Percentiles rank a stretch among this genome's conserved stretches.
Conservation (phyloP, 2,888 invertebrate species). For the Orchesellides sinensis region DNA sequence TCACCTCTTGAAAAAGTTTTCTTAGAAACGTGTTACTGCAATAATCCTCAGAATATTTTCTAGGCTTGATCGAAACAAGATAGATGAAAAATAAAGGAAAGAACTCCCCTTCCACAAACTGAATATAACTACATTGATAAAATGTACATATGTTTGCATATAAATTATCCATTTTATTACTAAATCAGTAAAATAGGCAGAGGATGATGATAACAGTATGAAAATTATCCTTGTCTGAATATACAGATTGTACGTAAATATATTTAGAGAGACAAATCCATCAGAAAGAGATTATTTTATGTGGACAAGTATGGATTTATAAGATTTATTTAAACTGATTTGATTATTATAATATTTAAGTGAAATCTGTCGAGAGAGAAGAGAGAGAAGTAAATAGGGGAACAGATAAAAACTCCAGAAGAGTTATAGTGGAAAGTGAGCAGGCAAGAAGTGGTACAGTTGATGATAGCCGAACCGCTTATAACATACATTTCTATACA, state of each 20-base stretch:
- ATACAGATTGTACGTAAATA: background rate
- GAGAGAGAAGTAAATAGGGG: slow-evolving; percentile 17
- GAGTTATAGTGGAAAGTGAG: background rate
- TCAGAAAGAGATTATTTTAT: slow-evolving; percentile 7
- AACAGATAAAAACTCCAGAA: slow-evolving; percentile 12
- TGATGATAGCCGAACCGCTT: too few relatives aligned
- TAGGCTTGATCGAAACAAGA: background rate
- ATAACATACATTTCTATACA: too few relatives aligned
- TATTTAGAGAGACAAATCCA: background rate
- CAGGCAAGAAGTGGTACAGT: too few relatives aligned
- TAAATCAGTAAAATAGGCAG: slow-evolving; percentile 7
- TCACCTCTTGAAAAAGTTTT: background rate
- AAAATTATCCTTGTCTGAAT: background rate
- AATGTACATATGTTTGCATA: slow-evolving; percentile 43
- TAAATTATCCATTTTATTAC: slow-evolving; percentile 24
- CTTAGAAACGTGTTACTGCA: background rate
- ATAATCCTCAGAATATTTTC: background rate
- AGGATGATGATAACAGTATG: background rate
- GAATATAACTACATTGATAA: slow-evolving; percentile 18
- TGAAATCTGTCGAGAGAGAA: slow-evolving; percentile 1
- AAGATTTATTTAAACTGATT: slow-evolving; percentile 25
- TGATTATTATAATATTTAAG: slow-evolving; percentile 32
- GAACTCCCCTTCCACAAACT: background rate
- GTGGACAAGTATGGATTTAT: background rate
- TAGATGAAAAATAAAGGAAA: background rate